These are phyloP conservation scores for Gymnothorax javanicus DNA, from an alignment of 2,797 vertebrate genomes.

Conservation along the genomic window DNA sequence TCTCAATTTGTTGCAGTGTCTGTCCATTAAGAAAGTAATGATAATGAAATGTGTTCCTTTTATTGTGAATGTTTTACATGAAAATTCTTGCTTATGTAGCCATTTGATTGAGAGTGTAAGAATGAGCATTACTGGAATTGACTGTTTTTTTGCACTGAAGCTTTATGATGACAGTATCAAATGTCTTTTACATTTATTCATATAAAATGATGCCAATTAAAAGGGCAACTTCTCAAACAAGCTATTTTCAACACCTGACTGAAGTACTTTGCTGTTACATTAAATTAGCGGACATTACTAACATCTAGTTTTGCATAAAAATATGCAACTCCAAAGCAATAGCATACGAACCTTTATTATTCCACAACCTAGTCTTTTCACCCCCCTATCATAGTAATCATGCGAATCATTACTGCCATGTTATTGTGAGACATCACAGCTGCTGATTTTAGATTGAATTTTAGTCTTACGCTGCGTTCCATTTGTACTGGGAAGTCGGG, in stretches of 20 bases:
- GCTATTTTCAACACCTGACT: neutral
- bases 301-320: neutral
- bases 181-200: slow-evolving; percentile 53
- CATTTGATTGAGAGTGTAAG: slow-evolving; percentile 58
- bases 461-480: neutral
- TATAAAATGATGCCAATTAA: slow-evolving; percentile 5
- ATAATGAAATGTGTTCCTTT: slow-evolving; percentile 54
- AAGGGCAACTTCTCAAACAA: slow-evolving; percentile 1
- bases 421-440: neutral
- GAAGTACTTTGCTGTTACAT: neutral
- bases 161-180: slow-evolving; percentile 66
- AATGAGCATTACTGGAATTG: slow-evolving; percentile 63
- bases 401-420: neutral
- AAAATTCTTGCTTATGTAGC: slow-evolving; percentile 44
- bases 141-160: slow-evolving; percentile 50
- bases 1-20: neutral
- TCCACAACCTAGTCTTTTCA: neutral
- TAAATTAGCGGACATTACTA: neutral
- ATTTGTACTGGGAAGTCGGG: no score
- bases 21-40: neutral
- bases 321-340: neutral
- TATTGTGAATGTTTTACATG: slow-evolving; percentile 69
- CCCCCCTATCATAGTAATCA: neutral
- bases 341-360: neutral
- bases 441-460: neutral